Evolutionary conservation across 1,140 invertebrate genomes (phyloP).

Genomic region (Camponotus pennsylvanicus): DNA sequence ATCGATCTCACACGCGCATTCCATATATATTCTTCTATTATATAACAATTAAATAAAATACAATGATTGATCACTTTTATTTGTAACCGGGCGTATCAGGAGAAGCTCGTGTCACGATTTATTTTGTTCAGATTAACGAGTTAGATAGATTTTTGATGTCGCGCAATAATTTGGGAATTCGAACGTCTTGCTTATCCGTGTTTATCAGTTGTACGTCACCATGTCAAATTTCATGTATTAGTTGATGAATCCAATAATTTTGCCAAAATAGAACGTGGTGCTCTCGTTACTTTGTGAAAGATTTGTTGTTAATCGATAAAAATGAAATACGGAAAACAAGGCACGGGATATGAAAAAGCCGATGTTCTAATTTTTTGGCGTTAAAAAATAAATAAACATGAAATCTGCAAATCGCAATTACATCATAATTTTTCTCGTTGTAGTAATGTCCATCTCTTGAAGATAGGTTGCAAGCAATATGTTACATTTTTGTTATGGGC

Average conservation of each 20-base stretch:
- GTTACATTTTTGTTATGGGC: conserved; percentile 36
- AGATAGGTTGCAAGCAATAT: not conserved
- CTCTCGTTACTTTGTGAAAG: conserved; percentile 18
- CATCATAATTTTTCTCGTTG: conserved; percentile 38
- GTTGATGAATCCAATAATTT: conserved; percentile 65
- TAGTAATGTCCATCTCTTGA: not conserved
- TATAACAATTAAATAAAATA: conserved; percentile 43
- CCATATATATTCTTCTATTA: conserved; percentile 27
- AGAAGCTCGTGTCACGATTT: conserved; percentile 4
- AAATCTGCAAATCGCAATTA: conserved; percentile 25
- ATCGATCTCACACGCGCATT: not conserved
- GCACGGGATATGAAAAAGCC: not conserved
- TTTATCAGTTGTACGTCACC: conserved; percentile 66
- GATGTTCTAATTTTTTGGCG: conserved; percentile 7
- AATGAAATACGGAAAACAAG: not conserved
- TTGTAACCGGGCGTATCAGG: not conserved
- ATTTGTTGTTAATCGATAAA: conserved; percentile 43
- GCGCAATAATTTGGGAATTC: conserved; percentile 58
- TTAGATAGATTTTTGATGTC: conserved; percentile 27
- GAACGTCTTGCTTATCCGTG: conserved; percentile 41
- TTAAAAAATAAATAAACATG: not conserved
- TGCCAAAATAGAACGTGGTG: conserved; percentile 39
- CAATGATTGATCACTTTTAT: conserved; percentile 7
- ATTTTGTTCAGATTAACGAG: conserved; percentile 20
- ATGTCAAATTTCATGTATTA: conserved; percentile 64